phyloP scores from a whole-genome alignment of 2,888 invertebrate genomes.

The Homarus gammarus region DNA sequence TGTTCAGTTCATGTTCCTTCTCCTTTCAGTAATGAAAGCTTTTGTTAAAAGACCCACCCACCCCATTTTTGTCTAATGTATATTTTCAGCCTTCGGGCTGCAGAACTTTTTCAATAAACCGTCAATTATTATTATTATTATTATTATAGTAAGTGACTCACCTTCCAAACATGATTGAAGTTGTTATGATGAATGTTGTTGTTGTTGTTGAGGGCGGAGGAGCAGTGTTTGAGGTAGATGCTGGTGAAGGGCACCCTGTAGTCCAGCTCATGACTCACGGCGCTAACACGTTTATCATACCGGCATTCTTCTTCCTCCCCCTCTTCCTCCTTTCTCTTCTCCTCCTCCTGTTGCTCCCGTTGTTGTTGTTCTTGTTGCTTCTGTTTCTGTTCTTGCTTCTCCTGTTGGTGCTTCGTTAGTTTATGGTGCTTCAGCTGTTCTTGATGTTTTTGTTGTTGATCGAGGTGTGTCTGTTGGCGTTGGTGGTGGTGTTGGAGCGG shows the following conservation, averaged over 20 bases:
- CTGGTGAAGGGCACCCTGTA: constrained; percentile 72
- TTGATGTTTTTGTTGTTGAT: constrained; percentile 5
- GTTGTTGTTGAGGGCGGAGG: constrained; percentile 19
- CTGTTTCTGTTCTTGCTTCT: neutral
- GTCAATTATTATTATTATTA: neutral
- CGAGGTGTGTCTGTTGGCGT: neutral
- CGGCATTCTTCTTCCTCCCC: constrained; percentile 17
- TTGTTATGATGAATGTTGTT: constrained; percentile 41
- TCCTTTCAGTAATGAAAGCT: no score
- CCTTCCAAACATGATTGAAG: constrained; percentile 48
- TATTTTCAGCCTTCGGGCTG: no score
- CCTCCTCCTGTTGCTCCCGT: neutral
- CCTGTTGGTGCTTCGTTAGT: neutral
- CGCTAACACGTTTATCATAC: constrained; percentile 51
- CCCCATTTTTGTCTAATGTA: no score
- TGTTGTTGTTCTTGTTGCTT: constrained; percentile 10
- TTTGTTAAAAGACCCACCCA: no score
- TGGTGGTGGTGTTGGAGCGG: neutral
- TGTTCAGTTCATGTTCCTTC: no score
- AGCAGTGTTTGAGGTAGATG: constrained; percentile 72
- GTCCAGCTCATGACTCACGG: constrained; percentile 56
- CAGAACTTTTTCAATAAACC: no score
- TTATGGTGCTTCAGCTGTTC: neutral
- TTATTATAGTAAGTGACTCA: constrained; percentile 27
- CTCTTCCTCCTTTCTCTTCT: constrained; percentile 23